Percentiles rank a stretch among this genome's conserved stretches.
These are phyloP conservation scores for Drosophila azteca DNA, from an alignment of 1,140 invertebrate species.

Conservation along the genomic window DNA sequence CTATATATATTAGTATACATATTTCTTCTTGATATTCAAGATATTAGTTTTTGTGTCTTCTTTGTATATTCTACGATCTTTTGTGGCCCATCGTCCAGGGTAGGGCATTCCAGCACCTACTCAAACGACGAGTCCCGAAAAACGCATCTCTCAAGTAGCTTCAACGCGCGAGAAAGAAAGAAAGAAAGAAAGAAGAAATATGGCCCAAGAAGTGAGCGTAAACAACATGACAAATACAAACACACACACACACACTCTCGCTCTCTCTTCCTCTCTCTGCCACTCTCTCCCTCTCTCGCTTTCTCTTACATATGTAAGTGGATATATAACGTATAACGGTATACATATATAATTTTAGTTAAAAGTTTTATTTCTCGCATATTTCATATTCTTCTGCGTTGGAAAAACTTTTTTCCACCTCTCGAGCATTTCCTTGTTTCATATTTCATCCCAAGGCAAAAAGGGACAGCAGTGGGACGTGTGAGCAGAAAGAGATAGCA, in stretches of 20 bases:
- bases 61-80: too few species aligned
- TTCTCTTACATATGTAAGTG: constrained; percentile 32
- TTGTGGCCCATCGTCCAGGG: background rate
- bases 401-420: constrained; percentile 65
- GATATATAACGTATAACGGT: constrained; percentile 40
- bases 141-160: constrained; percentile 21
- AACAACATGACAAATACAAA: constrained; percentile 72
- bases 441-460: constrained; percentile 67
- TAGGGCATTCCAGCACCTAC: constrained; percentile 48
- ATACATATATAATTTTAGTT: constrained; percentile 81
- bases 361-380: constrained; percentile 80
- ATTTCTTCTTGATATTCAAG: background rate
- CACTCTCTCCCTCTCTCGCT: too few species aligned
- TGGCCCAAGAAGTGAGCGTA: constrained; percentile 65
- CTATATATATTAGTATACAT: too few species aligned
- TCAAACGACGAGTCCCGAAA: constrained; percentile 20
- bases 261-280: background rate
- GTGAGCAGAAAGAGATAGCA: constrained; percentile 18
- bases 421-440: constrained; percentile 70
- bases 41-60: background rate
- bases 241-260: constrained; percentile 30
- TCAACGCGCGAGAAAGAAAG: background rate
- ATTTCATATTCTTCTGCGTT: constrained; percentile 71
- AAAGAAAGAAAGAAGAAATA: constrained; percentile 49
- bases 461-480: constrained; percentile 34